phyloP scores from a whole-genome alignment of 2,113 vertebrate species.

The Eidolon helvum region DNA sequence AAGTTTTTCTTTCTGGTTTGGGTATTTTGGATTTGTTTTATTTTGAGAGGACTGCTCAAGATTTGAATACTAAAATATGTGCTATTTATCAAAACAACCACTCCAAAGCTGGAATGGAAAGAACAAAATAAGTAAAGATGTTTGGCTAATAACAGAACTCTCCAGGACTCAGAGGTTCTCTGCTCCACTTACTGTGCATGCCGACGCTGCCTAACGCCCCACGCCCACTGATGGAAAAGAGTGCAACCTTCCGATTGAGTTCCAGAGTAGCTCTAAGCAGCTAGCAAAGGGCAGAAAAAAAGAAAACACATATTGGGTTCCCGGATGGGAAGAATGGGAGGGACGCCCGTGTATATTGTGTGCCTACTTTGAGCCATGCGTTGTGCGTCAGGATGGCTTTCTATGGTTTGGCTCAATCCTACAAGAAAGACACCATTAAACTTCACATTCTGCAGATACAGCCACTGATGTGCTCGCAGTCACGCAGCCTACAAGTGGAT shows the following conservation, averaged over 20 bases:
- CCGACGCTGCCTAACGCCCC: accelerated
- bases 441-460: neutral
- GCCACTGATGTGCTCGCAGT: neutral
- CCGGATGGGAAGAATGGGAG: neutral
- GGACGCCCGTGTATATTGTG: accelerated
- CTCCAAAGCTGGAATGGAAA: neutral
- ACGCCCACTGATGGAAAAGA: neutral
- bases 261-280: neutral
- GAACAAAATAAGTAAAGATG: neutral
- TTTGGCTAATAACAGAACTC: neutral
- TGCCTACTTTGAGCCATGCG: neutral
- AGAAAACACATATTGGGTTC: neutral
- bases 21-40: neutral
- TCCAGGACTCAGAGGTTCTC: neutral
- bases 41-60: neutral
- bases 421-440: neutral
- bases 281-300: neutral
- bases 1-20: neutral
- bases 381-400: neutral
- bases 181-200: accelerated
- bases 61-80: neutral
- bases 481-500: neutral
- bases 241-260: neutral
- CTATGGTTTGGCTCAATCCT: neutral
- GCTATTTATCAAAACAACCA: neutral